phyloP scores from a whole-genome alignment of 2,113 vertebrate genomes.

The Motacilla alba region DNA sequence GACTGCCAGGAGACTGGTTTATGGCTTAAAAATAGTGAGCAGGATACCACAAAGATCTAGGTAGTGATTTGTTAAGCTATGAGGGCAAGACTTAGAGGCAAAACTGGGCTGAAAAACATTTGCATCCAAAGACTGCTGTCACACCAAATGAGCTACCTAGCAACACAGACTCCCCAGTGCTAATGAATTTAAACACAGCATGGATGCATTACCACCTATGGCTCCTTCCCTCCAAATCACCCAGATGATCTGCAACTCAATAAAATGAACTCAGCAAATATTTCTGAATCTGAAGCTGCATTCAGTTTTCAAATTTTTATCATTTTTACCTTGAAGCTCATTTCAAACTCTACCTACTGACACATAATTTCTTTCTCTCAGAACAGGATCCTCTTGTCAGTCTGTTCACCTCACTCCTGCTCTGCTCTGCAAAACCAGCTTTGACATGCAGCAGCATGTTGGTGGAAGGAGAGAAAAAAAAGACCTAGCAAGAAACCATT shows the following conservation, averaged over 20 bases:
- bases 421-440: slow-evolving; percentile 18
- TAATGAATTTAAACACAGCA: slow-evolving; percentile 51
- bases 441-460: slow-evolving; percentile 9
- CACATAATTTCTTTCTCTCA: not conserved
- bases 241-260: not conserved
- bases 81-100: not conserved
- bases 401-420: slow-evolving; percentile 6
- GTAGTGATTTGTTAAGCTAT: not conserved
- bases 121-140: not conserved
- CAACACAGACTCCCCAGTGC: slow-evolving; percentile 4
- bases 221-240: not conserved
- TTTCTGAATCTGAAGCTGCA: not conserved
- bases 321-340: not conserved
- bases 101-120: slow-evolving; percentile 7
- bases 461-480: not conserved
- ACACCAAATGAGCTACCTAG: slow-evolving; percentile 36
- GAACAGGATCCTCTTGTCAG: not conserved
- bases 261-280: not conserved
- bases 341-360: not conserved
- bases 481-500: slow-evolving; percentile 31
- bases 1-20: not conserved
- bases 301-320: not conserved
- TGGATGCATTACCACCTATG: not conserved
- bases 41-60: not conserved
- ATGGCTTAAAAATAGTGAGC: not conserved